phyloP scores from a whole-genome alignment of 2,888 invertebrate species.

The Cheilosia grossa region DNA sequence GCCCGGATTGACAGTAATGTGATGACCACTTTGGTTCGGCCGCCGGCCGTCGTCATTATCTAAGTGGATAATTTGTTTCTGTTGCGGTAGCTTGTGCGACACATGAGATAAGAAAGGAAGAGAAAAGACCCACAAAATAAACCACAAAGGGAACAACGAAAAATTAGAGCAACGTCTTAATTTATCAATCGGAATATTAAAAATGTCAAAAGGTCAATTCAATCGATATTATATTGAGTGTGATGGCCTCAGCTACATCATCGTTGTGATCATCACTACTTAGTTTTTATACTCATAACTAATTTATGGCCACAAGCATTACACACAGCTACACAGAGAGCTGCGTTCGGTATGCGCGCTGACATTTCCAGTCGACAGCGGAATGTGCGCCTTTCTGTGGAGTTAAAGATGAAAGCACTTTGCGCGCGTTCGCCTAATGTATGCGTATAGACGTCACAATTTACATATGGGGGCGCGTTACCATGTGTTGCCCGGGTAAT shows the following conservation, averaged over 20 bases:
- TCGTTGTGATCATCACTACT: conserved; percentile 16
- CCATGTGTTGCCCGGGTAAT: conserved; percentile 10
- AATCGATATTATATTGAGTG: conserved; percentile 52
- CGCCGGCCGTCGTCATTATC: not conserved
- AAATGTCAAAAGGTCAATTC: conserved; percentile 55
- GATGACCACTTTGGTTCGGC: conserved; percentile 1
- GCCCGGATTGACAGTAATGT: conserved; percentile 5
- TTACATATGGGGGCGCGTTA: conserved; percentile 5
- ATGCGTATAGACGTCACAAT: not conserved
- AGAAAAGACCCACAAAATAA: too few relatives aligned
- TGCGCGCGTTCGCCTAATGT: not conserved
- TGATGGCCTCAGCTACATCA: conserved; percentile 16
- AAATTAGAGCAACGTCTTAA: conserved; percentile 35
- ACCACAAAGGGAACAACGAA: not conserved
- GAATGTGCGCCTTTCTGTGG: not conserved
- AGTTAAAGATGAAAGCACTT: conserved; percentile 4
- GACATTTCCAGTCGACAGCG: not conserved
- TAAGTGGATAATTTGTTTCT: not conserved
- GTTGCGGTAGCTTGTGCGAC: too few relatives aligned
- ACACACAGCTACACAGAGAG: not conserved
- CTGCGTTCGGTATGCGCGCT: not conserved
- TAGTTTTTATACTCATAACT: not conserved
- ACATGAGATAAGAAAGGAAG: not conserved
- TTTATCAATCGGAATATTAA: conserved; percentile 28
- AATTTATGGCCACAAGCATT: not conserved